A percentile compares a stretch with the other conserved stretches of the same genome.
Evolutionary conservation across 2,888 invertebrate genomes (phyloP).

Genomic region (Ochropleura leucogaster): DNA sequence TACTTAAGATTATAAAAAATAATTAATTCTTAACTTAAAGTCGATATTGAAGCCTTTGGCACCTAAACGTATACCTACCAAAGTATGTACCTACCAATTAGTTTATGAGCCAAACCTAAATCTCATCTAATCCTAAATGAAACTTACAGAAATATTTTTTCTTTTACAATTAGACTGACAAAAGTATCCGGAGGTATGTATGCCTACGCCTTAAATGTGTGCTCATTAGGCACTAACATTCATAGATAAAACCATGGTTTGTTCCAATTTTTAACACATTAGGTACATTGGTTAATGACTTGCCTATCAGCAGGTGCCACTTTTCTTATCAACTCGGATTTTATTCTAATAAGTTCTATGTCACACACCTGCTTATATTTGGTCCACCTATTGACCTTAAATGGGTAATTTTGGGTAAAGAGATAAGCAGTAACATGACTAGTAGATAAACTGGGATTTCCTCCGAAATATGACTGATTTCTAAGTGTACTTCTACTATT

Average conservation of each 20-base stretch:
- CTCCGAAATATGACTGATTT: slow-evolving; percentile 1
- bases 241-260: slow-evolving; percentile 35
- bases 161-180: not conserved
- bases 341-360: slow-evolving; percentile 2
- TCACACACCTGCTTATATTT: slow-evolving; percentile 4
- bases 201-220: not conserved
- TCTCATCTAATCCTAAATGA: no score
- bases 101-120: no score
- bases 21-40: no score
- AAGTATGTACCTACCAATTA: no score
- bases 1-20: no score
- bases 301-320: slow-evolving; percentile 5
- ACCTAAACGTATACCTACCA: no score
- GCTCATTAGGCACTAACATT: slow-evolving; percentile 26
- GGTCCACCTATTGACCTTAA: slow-evolving; percentile 6
- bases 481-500: no score
- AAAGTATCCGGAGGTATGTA: not conserved
- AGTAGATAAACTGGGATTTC: slow-evolving; percentile 6
- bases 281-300: slow-evolving; percentile 9
- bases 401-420: not conserved
- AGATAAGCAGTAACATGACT: not conserved
- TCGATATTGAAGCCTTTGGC: no score
- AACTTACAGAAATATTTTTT: no score
- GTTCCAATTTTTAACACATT: slow-evolving; percentile 34
- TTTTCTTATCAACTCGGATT: slow-evolving; percentile 32